Evolutionary conservation across 2,797 vertebrate species (phyloP).

Genomic region (Onychomys arenicola): DNA sequence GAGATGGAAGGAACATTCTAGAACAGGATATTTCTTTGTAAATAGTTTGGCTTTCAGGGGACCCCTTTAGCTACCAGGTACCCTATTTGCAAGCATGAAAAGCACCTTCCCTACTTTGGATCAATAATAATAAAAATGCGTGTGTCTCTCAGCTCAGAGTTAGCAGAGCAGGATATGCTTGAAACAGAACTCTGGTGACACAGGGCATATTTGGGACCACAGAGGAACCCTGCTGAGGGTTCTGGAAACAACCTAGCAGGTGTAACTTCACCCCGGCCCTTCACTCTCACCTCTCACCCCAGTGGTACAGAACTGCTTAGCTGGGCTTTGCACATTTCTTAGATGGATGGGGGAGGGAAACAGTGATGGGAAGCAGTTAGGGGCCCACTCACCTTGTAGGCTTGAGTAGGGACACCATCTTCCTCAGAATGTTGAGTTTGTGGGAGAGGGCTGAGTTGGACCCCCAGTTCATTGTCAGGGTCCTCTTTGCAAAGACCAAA

Average conservation of each 20-base stretch:
- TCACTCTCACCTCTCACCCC: background rate
- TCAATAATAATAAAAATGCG: accelerated
- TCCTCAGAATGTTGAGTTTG: background rate
- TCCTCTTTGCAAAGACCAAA: background rate
- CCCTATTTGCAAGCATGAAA: background rate
- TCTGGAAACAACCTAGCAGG: background rate
- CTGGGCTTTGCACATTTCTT: background rate
- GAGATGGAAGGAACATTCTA: background rate
- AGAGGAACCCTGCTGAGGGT: background rate
- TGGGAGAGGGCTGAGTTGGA: background rate
- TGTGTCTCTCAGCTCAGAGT: background rate
- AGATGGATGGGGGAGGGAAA: background rate
- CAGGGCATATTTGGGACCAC: background rate
- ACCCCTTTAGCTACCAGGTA: accelerated
- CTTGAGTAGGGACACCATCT: background rate
- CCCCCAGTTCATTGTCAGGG: background rate
- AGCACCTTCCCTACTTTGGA: background rate
- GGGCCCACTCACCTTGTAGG: background rate
- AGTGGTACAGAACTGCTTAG: background rate
- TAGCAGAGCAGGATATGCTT: background rate
- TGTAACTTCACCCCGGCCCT: background rate
- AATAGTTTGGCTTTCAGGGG: background rate
- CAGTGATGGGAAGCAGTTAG: background rate
- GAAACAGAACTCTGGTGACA: background rate
- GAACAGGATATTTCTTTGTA: accelerated